Evolutionary conservation across 2,797 vertebrate genomes (phyloP), one percentile per base, ranked within the genome.

Genomic region (Moxostoma hubbsi): DNA sequence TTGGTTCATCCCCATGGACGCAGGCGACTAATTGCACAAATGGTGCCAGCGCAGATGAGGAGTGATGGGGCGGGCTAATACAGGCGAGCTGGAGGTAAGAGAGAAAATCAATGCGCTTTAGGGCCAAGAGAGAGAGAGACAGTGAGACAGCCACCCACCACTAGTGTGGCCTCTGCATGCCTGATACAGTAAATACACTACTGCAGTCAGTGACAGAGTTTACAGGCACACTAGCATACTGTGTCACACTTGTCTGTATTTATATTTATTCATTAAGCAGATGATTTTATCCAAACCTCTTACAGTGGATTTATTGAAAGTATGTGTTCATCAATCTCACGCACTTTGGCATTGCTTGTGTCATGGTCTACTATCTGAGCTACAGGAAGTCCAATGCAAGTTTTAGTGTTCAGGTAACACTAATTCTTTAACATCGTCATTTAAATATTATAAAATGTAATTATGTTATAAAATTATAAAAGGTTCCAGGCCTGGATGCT

Each of bases 11-110:
- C 85, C 83, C 61, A 67, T 63, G 73, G 81, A 85, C 63, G 71
- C 71, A 70, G 80, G 69, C 68, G 49, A 75, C 89, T 93, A 92
- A 93, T 94, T 93, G 92, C 91, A 86, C 84, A 86, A 89, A 89
- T 79, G 77, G 89, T 90, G 83, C 73, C 90, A 89, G 90, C 89
- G 85, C 91, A 89, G 90, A 93, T 93, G 93, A 93, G 87, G 87
- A 90, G 92, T 92, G 89, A 91, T 89, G 89, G 88, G 87, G 84
- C 55, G 82, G 81, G 85, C 84, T 90, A 87, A 92, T 89, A 88
- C 89, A 88, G 85, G 73, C 77, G 58, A 74, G 47, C 57, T 81
- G 68, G 73, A 76, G 68, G 76, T 75, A 45, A 73, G 69, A 57
- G 63, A 57, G 75, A 66, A 65, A 77, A 73, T 82, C 70, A 58